Base-by-base conservation (phyloP, 2,797 vertebrate species). In the Catharus ustulatus region DNA sequence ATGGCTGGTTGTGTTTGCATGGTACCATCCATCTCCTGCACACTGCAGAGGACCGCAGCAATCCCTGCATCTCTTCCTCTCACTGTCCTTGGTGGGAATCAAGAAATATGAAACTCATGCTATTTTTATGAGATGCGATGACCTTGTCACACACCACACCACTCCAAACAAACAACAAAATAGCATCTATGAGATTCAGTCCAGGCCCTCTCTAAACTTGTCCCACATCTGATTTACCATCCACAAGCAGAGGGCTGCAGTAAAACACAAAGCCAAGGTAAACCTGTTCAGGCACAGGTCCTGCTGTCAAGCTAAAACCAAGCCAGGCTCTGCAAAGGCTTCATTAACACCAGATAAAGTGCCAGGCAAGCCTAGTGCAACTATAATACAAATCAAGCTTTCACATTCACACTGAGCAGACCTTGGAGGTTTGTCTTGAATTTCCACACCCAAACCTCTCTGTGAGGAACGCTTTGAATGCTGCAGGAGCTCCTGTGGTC, bases 271-370 rank as follows among this genome's bases (percentile, higher is more conserved):
- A 85, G 82, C 92, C 92, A 91, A 91, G 72, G 76, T 43, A 87
- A 87, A 93, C 22, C 26, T 26, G 68, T 64, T 64, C 74, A 58
- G 61, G 52, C 86, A 40, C 45, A 13, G 52, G 34, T 71, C 58
- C 78, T 80, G 61, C 58, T 91, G 87, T 93, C 90, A 89, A 87
- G 64, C 54, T 34, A 29, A 57, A 74, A 18, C 52, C 68, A 36
- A 74, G 64, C 42, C 76, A 52, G n/a, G 68, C 58, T 72, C 75
- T 87, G 49, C 62, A 48, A 51, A 72, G 30, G 29, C 45, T 58
- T 89, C 87, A 85, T 78, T 59, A 92, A 62, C 57, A 73, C 16
- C 32, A 36, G 48, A 55, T 49, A 22, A 43, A 51, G 30, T 9
- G 43, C 67, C 88, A 79, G 75, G 48, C 48, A 15, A 82, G 59